Evolutionary conservation across 2,113 vertebrate species (phyloP).

Genomic region (Nycticebus coucang): DNA sequence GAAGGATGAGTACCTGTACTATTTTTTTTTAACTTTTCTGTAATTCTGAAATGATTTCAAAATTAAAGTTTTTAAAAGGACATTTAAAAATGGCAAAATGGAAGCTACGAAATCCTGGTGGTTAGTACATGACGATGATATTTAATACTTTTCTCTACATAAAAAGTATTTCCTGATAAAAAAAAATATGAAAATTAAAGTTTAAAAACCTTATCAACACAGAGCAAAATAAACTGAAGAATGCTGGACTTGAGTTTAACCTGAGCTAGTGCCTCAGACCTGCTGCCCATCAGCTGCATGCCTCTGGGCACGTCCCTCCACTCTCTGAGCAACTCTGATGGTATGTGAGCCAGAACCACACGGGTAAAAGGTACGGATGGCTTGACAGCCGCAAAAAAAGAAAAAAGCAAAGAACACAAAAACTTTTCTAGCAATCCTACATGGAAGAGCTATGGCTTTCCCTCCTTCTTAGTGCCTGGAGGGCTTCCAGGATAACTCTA

Average conservation of each 20-base stretch:
- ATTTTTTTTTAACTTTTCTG: background rate
- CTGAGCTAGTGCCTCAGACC: no score
- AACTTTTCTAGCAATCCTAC: accelerated
- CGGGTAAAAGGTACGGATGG: background rate
- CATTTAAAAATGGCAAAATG: background rate
- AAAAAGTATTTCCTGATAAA: background rate
- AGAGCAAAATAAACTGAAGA: background rate
- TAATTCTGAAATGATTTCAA: constrained; percentile 19
- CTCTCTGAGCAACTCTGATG: background rate
- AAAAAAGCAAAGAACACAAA: background rate
- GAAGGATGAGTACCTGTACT: background rate
- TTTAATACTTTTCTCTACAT: background rate
- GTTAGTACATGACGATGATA: background rate
- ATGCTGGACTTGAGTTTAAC: background rate
- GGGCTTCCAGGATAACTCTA: background rate
- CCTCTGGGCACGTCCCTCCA: background rate
- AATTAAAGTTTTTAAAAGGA: background rate
- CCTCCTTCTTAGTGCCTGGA: background rate
- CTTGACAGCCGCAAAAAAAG: background rate
- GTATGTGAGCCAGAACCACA: accelerated
- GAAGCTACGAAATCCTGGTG: background rate
- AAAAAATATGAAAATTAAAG: background rate
- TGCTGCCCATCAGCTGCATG: background rate
- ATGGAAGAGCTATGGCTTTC: accelerated
- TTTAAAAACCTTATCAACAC: background rate